phyloP scores from a whole-genome alignment of 2,113 vertebrate species.

The Campylorhamphus procurvoides region DNA sequence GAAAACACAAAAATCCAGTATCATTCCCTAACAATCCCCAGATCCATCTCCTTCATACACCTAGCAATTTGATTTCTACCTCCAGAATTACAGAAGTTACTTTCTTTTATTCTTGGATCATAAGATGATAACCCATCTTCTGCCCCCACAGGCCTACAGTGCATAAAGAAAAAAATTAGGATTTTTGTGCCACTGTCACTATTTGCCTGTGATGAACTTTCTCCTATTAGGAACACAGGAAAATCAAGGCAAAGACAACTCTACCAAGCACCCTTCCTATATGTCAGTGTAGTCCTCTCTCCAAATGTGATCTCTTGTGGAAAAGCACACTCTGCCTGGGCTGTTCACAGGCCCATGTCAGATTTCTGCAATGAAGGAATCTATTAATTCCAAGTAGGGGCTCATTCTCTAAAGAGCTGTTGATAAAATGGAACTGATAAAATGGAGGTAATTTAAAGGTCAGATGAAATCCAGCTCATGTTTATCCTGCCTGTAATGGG shows the following conservation, averaged over 20 bases:
- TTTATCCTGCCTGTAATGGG: conserved; percentile 39
- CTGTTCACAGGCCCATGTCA: not conserved
- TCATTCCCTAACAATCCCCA: not conserved
- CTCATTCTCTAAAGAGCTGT: conserved; percentile 33
- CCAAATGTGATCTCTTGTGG: not conserved
- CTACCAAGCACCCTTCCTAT: not conserved
- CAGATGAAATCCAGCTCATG: conserved; percentile 43
- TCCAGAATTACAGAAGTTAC: not conserved
- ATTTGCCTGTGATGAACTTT: not conserved
- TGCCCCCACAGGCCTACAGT: not conserved
- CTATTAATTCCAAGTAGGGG: conserved; percentile 41
- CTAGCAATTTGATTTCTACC: not conserved
- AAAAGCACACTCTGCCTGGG: not conserved
- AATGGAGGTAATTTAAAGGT: conserved; percentile 67
- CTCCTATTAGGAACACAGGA: fast-evolving
- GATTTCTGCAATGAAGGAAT: conserved; percentile 8
- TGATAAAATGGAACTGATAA: conserved; percentile 53
- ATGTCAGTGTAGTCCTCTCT: not conserved
- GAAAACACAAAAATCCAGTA: not conserved
- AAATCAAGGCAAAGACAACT: not conserved
- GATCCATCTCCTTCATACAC: not conserved
- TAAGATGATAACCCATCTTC: not conserved
- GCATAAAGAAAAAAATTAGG: not conserved
- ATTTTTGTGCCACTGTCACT: not conserved
- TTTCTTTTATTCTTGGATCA: not conserved